Percentiles rank a stretch among this genome's conserved stretches.
These are phyloP conservation scores for Hydroisotoma schaefferi DNA, from an alignment of 2,888 invertebrate species.

Conservation along the genomic window DNA sequence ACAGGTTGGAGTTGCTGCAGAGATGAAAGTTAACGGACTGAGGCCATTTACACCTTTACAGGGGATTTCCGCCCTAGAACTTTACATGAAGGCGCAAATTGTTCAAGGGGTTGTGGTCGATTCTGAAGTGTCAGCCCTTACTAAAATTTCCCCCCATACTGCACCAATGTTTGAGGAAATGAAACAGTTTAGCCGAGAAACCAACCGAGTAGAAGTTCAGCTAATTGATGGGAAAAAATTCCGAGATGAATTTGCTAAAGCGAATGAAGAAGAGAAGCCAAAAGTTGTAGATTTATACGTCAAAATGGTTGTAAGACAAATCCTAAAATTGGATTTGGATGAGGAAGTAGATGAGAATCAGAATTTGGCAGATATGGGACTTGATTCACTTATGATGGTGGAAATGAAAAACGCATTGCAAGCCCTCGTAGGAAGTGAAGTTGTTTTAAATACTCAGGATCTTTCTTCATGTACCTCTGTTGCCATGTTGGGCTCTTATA, in stretches of 20 bases:
- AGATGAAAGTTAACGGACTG: conserved; percentile 17
- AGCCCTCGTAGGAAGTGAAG: conserved; percentile 26
- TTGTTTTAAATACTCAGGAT: conserved; percentile 21
- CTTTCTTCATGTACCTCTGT: no score
- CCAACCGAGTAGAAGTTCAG: conserved; percentile 2
- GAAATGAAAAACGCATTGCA: conserved; percentile 36
- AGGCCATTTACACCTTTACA: conserved; percentile 18
- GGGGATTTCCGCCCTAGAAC: conserved; percentile 15
- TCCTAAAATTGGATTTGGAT: conserved; percentile 17
- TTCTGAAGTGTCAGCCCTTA: conserved; percentile 15
- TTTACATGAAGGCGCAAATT: conserved; percentile 15
- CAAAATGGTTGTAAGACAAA: conserved; percentile 14
- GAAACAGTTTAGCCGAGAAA: conserved; percentile 9
- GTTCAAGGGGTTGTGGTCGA: conserved; percentile 19
- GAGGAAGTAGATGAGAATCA: conserved; percentile 27
- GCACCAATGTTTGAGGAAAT: conserved; percentile 30
- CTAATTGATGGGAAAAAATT: conserved; percentile 11
- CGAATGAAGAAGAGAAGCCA: conserved; percentile 1
- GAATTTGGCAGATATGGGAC: conserved; percentile 29
- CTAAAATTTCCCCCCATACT: conserved; percentile 22
- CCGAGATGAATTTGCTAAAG: conserved; percentile 15
- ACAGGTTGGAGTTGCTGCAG: conserved; percentile 20
- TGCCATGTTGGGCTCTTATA: no score
- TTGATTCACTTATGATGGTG: conserved; percentile 32
- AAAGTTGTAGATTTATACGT: conserved; percentile 11